phyloP scores from a whole-genome alignment of 2,888 invertebrate species.

The Drosophila flavopinicola region DNA sequence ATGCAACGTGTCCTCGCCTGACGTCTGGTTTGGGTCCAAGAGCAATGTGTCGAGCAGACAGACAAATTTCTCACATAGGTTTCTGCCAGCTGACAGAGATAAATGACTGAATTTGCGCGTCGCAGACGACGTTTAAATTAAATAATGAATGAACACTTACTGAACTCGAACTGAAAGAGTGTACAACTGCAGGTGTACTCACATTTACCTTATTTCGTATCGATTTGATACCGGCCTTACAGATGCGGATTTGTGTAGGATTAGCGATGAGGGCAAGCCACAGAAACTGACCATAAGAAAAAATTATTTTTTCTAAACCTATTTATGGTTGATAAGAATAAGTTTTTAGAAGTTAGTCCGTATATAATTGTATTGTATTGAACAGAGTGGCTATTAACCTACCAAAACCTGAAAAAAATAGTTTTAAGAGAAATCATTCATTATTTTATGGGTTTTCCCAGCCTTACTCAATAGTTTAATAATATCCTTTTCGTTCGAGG shows the following conservation, averaged over 20 bases:
- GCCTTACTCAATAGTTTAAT: too few relatives aligned
- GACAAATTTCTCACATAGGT: constrained; percentile 36
- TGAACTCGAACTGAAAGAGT: not conserved
- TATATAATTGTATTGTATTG: too few relatives aligned
- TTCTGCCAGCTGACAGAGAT: constrained; percentile 51
- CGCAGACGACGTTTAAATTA: constrained; percentile 6
- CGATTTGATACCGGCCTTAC: constrained; percentile 74
- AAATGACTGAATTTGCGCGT: constrained; percentile 39
- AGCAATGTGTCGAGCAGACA: constrained; percentile 24
- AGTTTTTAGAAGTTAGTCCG: too few relatives aligned
- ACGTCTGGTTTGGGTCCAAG: not conserved
- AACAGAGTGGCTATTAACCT: too few relatives aligned
- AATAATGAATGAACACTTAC: not conserved
- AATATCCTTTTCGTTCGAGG: too few relatives aligned
- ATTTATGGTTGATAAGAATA: too few relatives aligned
- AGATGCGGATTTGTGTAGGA: constrained; percentile 82
- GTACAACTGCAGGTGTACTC: not conserved
- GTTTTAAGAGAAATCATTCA: too few relatives aligned
- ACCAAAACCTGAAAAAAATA: too few relatives aligned
- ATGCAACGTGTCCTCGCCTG: constrained; percentile 17
- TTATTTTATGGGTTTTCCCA: too few relatives aligned
- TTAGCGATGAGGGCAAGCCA: constrained; percentile 72
- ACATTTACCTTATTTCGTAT: not conserved
- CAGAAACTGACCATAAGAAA: too few relatives aligned
- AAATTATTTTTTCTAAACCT: too few relatives aligned